A percentile compares a stretch with the other conserved stretches of the same genome.
Conservation (phyloP, 2,113 vertebrate species). For the Meriones unguiculatus region DNA sequence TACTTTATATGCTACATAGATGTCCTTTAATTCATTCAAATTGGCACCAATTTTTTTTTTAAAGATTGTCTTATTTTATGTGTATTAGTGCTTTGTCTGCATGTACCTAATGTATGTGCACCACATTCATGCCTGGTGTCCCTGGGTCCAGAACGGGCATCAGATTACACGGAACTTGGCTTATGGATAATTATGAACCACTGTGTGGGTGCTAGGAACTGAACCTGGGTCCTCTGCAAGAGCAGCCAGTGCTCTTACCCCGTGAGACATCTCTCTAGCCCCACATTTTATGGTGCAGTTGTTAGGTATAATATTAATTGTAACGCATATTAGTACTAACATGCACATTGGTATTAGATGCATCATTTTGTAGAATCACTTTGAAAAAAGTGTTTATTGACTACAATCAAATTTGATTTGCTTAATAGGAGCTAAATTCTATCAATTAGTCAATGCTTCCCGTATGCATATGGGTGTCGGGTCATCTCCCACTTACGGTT, state of each 20-base stretch:
- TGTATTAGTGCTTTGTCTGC: not conserved
- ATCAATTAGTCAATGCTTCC: too few species aligned
- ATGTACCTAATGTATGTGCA: not conserved
- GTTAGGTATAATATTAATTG: not conserved
- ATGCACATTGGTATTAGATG: not conserved
- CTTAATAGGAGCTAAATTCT: too few species aligned
- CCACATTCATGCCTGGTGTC: not conserved
- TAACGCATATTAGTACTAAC: not conserved
- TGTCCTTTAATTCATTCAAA: too few species aligned
- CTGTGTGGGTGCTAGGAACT: not conserved
- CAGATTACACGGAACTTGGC: not conserved
- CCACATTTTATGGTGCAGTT: not conserved
- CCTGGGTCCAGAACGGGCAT: not conserved
- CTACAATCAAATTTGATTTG: not conserved
- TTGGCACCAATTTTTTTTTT: not conserved
- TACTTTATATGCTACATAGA: too few species aligned
- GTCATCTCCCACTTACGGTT: not conserved
- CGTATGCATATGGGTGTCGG: not conserved
- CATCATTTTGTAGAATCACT: not conserved
- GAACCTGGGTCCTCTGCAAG: not conserved
- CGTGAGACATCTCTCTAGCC: not conserved
- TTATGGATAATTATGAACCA: not conserved
- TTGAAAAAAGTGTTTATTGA: not conserved
- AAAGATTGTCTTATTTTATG: not conserved
- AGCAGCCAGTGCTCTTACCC: not conserved